A percentile compares a stretch with the other conserved stretches of the same genome.
Evolutionary conservation across 2,113 vertebrate species (phyloP).

Genomic region (Pteruthius melanotis): DNA sequence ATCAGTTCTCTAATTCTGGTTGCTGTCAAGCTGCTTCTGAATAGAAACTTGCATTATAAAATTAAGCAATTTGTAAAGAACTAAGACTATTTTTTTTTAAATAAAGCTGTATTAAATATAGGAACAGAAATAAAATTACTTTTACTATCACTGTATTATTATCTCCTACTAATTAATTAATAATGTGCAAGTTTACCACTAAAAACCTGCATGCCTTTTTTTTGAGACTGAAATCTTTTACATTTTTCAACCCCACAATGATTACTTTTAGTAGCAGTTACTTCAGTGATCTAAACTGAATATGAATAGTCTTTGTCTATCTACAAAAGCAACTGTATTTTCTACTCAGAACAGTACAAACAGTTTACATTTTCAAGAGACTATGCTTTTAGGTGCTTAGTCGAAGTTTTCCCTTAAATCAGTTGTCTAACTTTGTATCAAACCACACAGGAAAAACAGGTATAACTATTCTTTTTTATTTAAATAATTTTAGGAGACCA

Average conservation of each 20-base stretch:
- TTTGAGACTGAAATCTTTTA: neutral
- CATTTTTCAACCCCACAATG: neutral
- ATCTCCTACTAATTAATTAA: neutral
- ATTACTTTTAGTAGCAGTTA: neutral
- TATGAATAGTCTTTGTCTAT: neutral
- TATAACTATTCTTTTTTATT: neutral
- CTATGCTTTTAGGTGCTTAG: neutral
- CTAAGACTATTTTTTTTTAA: neutral
- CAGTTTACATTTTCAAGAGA: neutral
- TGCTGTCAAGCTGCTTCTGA: neutral
- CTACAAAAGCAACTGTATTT: neutral
- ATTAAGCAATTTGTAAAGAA: neutral
- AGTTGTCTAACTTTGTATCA: neutral
- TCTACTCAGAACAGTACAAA: neutral
- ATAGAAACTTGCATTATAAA: neutral
- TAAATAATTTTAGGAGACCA: neutral
- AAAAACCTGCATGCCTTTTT: neutral
- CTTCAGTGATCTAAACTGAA: neutral
- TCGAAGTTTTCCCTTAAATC: neutral
- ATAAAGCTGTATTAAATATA: neutral
- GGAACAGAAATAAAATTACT: neutral
- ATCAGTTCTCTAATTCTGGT: neutral
- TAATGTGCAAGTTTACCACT: neutral
- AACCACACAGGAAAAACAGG: neutral
- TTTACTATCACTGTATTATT: neutral